These are phyloP conservation scores for Seladonia tumulorum DNA, from an alignment of 2,888 invertebrate species.

Conservation along the genomic window DNA sequence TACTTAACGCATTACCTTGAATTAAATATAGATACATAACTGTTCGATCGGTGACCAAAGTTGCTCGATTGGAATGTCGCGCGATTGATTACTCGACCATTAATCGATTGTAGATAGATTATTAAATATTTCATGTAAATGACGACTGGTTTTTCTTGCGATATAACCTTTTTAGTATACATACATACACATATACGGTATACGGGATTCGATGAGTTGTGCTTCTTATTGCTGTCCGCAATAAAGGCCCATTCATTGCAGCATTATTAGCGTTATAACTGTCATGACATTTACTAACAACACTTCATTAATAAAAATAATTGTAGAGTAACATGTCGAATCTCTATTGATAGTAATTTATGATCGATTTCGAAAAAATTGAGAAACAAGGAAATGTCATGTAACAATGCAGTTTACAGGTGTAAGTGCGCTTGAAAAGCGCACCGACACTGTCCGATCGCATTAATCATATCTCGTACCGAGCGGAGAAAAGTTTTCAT, in stretches of 20 bases:
- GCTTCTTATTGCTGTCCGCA: background rate
- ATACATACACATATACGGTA: background rate
- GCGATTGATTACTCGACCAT: slow-evolving; percentile 31
- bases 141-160: background rate
- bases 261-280: background rate
- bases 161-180: background rate
- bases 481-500: slow-evolving; percentile 17
- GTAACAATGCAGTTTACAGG: background rate
- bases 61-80: slow-evolving; percentile 50
- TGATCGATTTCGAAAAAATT: slow-evolving; percentile 1
- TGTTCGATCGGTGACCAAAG: slow-evolving; percentile 57
- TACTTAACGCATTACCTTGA: slow-evolving; percentile 46
- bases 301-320: background rate
- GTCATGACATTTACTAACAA: slow-evolving; percentile 30
- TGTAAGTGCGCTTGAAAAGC: slow-evolving; percentile 3
- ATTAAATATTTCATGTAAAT: background rate
- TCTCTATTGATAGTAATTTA: background rate
- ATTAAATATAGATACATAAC: slow-evolving; percentile 9
- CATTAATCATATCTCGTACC: slow-evolving; percentile 32
- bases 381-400: background rate
- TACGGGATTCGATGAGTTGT: background rate
- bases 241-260: background rate
- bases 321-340: background rate
- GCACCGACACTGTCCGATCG: slow-evolving; percentile 12
- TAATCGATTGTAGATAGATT: slow-evolving; percentile 35